Percentiles rank a stretch among this genome's conserved stretches.
phyloP scores from a whole-genome alignment of 2,888 invertebrate species.

The Trypoxylon attenuatum region DNA sequence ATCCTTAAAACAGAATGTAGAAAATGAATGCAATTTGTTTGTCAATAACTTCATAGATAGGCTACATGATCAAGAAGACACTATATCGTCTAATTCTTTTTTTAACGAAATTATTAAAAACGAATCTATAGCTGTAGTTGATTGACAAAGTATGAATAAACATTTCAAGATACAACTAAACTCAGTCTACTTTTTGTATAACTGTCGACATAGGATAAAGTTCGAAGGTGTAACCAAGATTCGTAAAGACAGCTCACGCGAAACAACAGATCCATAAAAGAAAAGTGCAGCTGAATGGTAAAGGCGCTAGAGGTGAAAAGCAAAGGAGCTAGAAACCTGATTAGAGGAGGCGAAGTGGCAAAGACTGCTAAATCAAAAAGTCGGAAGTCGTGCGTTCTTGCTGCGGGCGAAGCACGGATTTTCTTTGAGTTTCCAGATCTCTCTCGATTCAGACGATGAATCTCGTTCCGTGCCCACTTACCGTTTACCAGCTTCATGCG shows the following conservation, averaged over 20 bases:
- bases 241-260: background rate
- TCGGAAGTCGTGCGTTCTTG: conserved; percentile 23
- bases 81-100: too few relatives aligned
- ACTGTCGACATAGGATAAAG: too few relatives aligned
- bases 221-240: too few relatives aligned
- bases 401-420: conserved; percentile 14
- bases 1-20: too few relatives aligned
- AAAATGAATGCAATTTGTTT: too few relatives aligned
- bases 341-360: conserved; percentile 15
- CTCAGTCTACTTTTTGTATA: too few relatives aligned
- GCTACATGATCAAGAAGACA: too few relatives aligned
- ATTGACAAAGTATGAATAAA: too few relatives aligned
- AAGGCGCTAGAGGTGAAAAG: conserved; percentile 4
- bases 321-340: conserved; percentile 29
- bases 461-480: conserved; percentile 38
- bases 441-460: conserved; percentile 25
- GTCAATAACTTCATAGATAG: too few relatives aligned
- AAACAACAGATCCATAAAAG: background rate
- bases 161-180: too few relatives aligned
- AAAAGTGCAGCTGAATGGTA: background rate
- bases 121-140: too few relatives aligned
- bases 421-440: conserved; percentile 28
- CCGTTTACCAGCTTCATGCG: conserved; percentile 25
- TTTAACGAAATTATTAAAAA: too few relatives aligned
- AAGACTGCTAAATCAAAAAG: conserved; percentile 29